Conservation (phyloP, 2,113 vertebrate species). For the Nibea albiflora region DNA sequence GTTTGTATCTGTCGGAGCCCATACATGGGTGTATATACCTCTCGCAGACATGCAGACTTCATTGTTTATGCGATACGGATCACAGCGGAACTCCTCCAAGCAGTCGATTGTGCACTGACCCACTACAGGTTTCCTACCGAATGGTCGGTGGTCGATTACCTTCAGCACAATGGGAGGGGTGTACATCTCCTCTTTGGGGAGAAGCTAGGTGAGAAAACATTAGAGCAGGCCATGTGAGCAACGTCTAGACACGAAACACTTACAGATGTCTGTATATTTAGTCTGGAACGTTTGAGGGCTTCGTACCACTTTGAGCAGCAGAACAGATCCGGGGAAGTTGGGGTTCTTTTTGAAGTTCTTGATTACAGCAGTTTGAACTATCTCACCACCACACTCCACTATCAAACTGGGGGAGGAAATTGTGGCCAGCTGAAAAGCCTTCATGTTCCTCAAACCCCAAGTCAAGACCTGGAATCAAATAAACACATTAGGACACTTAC, state of each 20-base stretch:
- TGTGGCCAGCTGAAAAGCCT: slow-evolving; percentile 93
- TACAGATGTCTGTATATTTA: neutral
- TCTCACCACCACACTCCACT: slow-evolving; percentile 94
- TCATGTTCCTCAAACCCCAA: slow-evolving; percentile 99
- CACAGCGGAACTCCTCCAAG: slow-evolving; percentile 92
- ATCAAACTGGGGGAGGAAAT: slow-evolving; percentile 92
- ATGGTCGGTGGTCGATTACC: slow-evolving; percentile 94
- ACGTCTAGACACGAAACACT: neutral
- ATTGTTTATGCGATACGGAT: slow-evolving; percentile 86
- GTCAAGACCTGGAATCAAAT: slow-evolving; percentile 88
- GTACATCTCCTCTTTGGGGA: slow-evolving; percentile 97
- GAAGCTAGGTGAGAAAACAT: slow-evolving; percentile 78
- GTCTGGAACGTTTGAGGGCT: neutral
- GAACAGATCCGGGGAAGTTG: slow-evolving; percentile 94
- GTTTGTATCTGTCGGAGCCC: neutral
- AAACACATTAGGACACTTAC: neutral
- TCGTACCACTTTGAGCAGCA: slow-evolving; percentile 95
- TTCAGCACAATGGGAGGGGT: slow-evolving; percentile 97
- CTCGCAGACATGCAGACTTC: slow-evolving; percentile 89
- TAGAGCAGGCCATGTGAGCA: neutral
- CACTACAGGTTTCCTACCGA: slow-evolving; percentile 94
- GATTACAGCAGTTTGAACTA: slow-evolving; percentile 91
- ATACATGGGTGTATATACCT: slow-evolving; percentile 80
- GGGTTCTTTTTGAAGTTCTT: slow-evolving; percentile 97
- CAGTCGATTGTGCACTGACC: slow-evolving; percentile 94